Conservation (phyloP, 1,140 invertebrate species). For the Tetraneura akinire region DNA sequence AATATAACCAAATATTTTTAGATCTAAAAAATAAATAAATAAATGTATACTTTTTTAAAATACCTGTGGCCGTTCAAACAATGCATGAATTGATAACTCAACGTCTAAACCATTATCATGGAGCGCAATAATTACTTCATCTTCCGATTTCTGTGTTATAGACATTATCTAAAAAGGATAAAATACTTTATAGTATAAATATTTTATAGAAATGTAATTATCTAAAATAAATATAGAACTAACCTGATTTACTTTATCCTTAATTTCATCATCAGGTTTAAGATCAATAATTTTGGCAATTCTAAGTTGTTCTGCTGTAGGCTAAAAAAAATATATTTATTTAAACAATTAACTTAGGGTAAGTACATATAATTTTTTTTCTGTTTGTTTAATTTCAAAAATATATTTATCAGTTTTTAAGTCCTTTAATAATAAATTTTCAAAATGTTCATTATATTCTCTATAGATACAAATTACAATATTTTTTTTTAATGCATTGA, state of each 20-base stretch:
- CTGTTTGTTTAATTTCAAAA: too few relatives aligned
- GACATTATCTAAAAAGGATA: constrained; percentile 67
- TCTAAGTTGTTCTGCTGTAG: constrained; percentile 67
- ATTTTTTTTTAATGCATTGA: not conserved
- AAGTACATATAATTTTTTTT: not conserved
- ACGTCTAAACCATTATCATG: constrained; percentile 80
- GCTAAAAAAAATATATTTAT: constrained; percentile 53
- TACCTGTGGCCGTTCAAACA: constrained; percentile 66
- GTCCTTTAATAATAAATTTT: too few relatives aligned
- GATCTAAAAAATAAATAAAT: too few relatives aligned
- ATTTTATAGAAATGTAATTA: not conserved
- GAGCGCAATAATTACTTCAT: constrained; percentile 79
- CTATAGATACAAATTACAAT: too few relatives aligned
- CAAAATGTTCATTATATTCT: too few relatives aligned
- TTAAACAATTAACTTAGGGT: too few relatives aligned
- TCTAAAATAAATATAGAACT: not conserved
- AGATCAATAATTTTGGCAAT: constrained; percentile 71
- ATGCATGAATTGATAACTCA: constrained; percentile 72
- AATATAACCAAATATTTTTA: not conserved
- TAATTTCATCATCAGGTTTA: constrained; percentile 67
- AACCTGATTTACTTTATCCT: constrained; percentile 71
- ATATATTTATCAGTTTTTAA: too few relatives aligned
- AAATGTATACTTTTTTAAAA: too few relatives aligned
- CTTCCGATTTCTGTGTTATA: constrained; percentile 76
- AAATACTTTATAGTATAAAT: not conserved